Base-by-base conservation (phyloP, 2,113 vertebrate genomes). In the Struthidea cinerea region DNA sequence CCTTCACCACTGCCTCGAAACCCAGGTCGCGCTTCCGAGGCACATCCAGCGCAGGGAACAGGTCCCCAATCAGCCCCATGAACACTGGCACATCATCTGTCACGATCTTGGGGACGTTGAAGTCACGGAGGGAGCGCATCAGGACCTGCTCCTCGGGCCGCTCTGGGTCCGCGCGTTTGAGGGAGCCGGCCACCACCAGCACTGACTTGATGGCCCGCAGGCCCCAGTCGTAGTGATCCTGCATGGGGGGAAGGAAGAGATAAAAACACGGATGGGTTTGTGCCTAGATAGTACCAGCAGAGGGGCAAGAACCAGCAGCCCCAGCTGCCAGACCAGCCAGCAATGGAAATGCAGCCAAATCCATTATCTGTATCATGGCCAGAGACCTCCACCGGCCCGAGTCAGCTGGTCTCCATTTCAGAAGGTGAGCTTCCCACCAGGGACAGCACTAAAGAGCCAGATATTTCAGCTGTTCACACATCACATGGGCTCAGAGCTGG, bases 191-290 rank as follows among this genome's bases (percentile, higher is more conserved):
- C 4, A 99, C 99, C 84, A 99, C 99, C 35, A 99, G 97, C 19
- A 99, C 99, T 0, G 99, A 99, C 94, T 99, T 99, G 95, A 99
- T 99, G 65, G 99, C 99, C 50, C 99, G 94, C 49, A 99, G 97
- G 11, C 99, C 99, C 99, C 99, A 99, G 97, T 99, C 99, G 0
- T 99, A 99, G 97, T 99, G 99, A 86, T 99, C 99, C 99, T 99
- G 44, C 3, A 3, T 0, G 1, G 7, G 6, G 59, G 44, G 11
- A 15, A 2, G 6, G 33, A 3, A 32, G 15, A 19, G 14, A 2
- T 6, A 6, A 35, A 52, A 35, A 24, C 10, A 57, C 24, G 27
- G 7, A 2, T 21, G 46, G 32, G 16, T 27, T 92, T 33, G 5
- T 55, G 57, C 32, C 64, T 23, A 26, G 18, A 12, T 12, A 37